Evolutionary conservation across 2,888 invertebrate species (phyloP), one percentile per base, ranked within the genome.

Genomic region (Diaprepes abbreviatus): DNA sequence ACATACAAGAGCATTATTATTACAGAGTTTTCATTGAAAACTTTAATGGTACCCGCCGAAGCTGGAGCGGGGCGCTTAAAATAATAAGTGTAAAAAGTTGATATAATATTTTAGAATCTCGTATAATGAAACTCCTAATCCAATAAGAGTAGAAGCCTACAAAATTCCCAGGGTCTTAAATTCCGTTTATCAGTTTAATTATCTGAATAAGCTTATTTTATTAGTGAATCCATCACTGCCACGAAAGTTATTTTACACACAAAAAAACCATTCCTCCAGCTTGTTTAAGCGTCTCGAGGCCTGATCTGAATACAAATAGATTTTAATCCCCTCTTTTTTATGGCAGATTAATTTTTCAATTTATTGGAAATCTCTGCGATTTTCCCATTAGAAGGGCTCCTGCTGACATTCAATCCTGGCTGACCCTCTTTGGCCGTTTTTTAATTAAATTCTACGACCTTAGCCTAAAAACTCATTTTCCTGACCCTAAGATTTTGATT

Each of bases 271-370:
- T 33, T 10, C 33, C 6, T 33, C 9, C 33, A n/a, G n/a, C n/a
- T 33, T 10, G 33, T 33, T 10, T 10, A 33, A 35, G n/a, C 14
- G 14, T 38, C 38, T 5, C 6, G 2, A 14, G 16, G 3, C 2
- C 45, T n/a, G 21, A 21, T 45, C 10, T 17, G 45, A 21, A 21
- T 24, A 24, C 5, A 45, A 45, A 45, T 21, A 45, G n/a, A 24
- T 24, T 45, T 45, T 45, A 24, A 45, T 24, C 12, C 21, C 45
- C 12, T 19, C 10, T 24, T 24, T 45, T 45, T 45, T 24, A 45
- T 45, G 24, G 21, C 24, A 24, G 45, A 45, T 45, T 45, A 45
- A 45, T 24, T 45, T 45, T 45, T 12, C 24, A 45, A 45, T 45
- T 24, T 45, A 45, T 21, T 45, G 45, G 24, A 45, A 45, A 45